Evolutionary conservation across 1,140 invertebrate species (phyloP).

Genomic region (Frieseomelitta varia): DNA sequence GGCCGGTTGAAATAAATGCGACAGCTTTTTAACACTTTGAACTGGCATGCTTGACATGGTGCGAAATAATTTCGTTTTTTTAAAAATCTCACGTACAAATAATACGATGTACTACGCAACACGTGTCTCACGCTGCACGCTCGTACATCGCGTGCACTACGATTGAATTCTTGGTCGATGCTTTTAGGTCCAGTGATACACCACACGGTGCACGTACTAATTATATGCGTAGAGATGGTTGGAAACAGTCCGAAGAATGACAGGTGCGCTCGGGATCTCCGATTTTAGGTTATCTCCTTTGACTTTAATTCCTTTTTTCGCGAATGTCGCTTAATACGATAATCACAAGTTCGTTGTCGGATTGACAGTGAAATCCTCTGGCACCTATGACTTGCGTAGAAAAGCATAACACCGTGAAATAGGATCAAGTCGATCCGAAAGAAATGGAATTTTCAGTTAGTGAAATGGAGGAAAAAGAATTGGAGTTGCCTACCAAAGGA

Average conservation of each 20-base stretch:
- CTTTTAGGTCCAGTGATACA: not conserved
- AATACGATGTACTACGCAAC: too few species aligned
- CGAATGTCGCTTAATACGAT: constrained; percentile 2
- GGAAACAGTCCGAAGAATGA: constrained; percentile 15
- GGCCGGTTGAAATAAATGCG: constrained; percentile 85
- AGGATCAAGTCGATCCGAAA: constrained; percentile 10
- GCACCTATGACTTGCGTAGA: not conserved
- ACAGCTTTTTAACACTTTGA: constrained; percentile 76
- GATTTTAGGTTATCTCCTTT: constrained; percentile 19
- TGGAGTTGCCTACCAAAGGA: not conserved
- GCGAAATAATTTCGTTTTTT: not conserved
- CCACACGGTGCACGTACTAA: not conserved
- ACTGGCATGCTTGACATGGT: constrained; percentile 27
- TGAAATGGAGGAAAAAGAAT: constrained; percentile 45
- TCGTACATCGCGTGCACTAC: not conserved
- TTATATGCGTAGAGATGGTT: not conserved
- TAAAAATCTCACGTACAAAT: not conserved
- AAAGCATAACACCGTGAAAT: constrained; percentile 15
- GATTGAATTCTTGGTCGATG: not conserved
- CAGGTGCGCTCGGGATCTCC: not conserved
- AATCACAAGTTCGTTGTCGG: not conserved
- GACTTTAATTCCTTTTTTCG: not conserved
- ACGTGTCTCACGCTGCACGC: too few species aligned
- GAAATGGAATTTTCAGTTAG: constrained; percentile 3
- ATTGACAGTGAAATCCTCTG: not conserved